Base-by-base conservation (phyloP, 2,113 vertebrate species). In the Xenus cinereus region DNA sequence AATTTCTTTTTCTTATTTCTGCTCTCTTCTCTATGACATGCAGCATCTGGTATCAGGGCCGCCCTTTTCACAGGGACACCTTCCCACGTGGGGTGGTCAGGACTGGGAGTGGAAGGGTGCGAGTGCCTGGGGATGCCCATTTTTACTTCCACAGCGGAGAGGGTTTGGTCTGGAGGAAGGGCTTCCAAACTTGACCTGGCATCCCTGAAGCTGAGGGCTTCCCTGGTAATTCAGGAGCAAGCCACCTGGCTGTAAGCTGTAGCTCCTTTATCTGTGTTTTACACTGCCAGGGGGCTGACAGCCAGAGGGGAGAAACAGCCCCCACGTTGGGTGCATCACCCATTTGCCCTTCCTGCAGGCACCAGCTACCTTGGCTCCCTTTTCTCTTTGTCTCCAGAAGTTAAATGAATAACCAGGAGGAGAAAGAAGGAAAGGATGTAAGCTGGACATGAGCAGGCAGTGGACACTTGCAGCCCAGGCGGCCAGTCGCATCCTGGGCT, bases 271-370 rank as follows among this genome's bases (percentile, higher is more conserved):
- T 1, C 37, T 2, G 20, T 9, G 27, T 26, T 75, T 37, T 9
- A 13, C 2, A 0, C 10, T 16, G 66, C 64, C 0, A 1, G 28
- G 28, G 64, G 64, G 50, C 8, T 66, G 75, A 7, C 8, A 5
- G 13, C 30, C 24, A 14, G 71, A 43, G 24, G 1, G 10, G 64
- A 41, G 13, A 13, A 23, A 35, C 18, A 77, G 18, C n/a, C 45
- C 22, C 22, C 24, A 2, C 1, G 1, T 32, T 26, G 26, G 33
- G 24, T 43, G 46, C 26, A 23, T 68, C 37, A 41, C 30, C 54
- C 17, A 3, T 43, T 62, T 1, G 4, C n/a, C 32, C 32, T 33
- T 66, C 56, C 32, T 37, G 27, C 0, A 1, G 26, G 54, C 27
- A 14, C 28, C 2, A 2, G 4, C 45, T 39, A 0, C 30, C 21